Conservation (phyloP, 2,888 invertebrate species). For the Lithosia quadra region DNA sequence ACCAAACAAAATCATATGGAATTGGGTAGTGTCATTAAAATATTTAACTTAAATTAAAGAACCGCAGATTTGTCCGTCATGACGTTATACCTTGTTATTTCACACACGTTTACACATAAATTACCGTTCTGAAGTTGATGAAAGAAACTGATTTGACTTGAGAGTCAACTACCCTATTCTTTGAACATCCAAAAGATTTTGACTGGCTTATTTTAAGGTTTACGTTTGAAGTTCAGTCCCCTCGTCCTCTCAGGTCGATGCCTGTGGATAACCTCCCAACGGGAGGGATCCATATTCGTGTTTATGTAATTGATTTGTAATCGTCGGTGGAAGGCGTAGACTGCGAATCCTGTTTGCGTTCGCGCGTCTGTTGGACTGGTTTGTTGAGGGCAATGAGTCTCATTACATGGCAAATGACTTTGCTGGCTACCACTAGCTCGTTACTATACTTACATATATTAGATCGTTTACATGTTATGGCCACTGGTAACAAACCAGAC, state of each 20-base stretch:
- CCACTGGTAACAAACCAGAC: constrained; percentile 11
- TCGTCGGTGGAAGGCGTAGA: constrained; percentile 66
- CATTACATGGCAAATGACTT: constrained; percentile 63
- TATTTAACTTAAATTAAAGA: no score
- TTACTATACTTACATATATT: constrained; percentile 43
- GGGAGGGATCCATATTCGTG: constrained; percentile 24
- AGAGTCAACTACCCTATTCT: not conserved
- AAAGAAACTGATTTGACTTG: not conserved
- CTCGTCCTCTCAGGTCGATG: constrained; percentile 5
- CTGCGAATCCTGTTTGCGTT: constrained; percentile 74
- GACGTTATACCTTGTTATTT: not conserved
- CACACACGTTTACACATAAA: no score
- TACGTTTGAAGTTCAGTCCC: constrained; percentile 18
- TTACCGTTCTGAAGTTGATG: no score
- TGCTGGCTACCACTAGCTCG: constrained; percentile 50
- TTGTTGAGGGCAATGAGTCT: constrained; percentile 63
- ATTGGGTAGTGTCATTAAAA: no score
- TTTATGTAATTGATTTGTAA: constrained; percentile 67
- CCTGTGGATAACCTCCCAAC: constrained; percentile 11
- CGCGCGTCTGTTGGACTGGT: constrained; percentile 69
- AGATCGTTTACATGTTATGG: constrained; percentile 46
- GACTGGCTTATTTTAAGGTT: constrained; percentile 1
- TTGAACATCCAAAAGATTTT: not conserved
- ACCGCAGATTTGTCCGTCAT: no score
- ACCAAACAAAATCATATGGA: not conserved